A percentile compares a stretch with the other conserved stretches of the same genome.
Conservation (phyloP, 1,140 invertebrate species). For the Trissolcus basalis region DNA sequence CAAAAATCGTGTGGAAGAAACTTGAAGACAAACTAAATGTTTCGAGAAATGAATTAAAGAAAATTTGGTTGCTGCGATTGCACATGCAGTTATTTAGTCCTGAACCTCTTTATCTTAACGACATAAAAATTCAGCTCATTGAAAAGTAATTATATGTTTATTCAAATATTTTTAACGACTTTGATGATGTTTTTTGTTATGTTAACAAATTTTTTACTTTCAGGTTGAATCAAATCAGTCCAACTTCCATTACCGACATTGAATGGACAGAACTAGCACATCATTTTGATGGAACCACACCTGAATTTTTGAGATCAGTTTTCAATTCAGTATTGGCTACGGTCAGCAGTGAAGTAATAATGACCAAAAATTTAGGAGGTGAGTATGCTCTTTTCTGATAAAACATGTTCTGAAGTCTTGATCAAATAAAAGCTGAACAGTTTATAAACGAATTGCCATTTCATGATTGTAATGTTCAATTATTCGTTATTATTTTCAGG, state of each 20-base stretch:
- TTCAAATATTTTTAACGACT: not conserved
- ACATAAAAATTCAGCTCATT: conserved; percentile 68
- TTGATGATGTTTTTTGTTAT: not conserved
- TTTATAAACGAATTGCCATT: too few relatives aligned
- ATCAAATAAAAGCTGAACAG: too few relatives aligned
- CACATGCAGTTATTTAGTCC: conserved; percentile 68
- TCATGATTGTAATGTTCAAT: not conserved
- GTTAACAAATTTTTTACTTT: conserved; percentile 44
- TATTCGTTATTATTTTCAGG: not conserved
- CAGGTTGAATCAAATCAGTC: conserved; percentile 62
- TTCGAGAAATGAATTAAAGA: conserved; percentile 37
- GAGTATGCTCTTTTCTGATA: not conserved
- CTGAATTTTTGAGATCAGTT: conserved; percentile 49
- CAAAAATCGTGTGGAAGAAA: conserved; percentile 63
- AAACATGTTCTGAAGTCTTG: too few relatives aligned
- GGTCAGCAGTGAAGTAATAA: not conserved
- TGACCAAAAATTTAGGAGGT: not conserved
- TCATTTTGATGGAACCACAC: conserved; percentile 64
- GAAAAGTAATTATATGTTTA: conserved; percentile 65
- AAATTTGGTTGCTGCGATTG: conserved; percentile 64
- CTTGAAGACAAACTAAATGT: conserved; percentile 62
- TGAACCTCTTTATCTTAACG: conserved; percentile 61
- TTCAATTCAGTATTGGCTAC: not conserved
- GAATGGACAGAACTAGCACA: conserved; percentile 55
- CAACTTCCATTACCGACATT: conserved; percentile 51